These are phyloP conservation scores for Xestia c-nigrum DNA, from an alignment of 2,888 invertebrate genomes.

Conservation along the genomic window DNA sequence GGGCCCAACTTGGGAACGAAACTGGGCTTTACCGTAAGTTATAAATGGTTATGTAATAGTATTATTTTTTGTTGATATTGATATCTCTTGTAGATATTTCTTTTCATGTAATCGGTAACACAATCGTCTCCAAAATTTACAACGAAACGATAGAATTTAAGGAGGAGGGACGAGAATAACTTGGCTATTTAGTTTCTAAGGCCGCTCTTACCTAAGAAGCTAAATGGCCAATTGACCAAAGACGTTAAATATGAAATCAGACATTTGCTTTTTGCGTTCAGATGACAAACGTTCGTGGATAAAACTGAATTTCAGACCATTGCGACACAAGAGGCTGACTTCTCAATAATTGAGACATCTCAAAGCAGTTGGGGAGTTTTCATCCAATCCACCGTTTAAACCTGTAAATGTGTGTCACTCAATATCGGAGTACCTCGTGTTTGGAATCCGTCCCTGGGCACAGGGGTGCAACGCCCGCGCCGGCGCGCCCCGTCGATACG, in stretches of 20 bases:
- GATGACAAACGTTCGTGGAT: not conserved
- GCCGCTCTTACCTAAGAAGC: not conserved
- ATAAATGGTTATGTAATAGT: constrained; percentile 31
- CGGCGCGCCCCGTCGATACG: constrained; percentile 78
- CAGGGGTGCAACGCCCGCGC: constrained; percentile 84
- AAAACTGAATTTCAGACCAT: not conserved
- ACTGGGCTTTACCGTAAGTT: not conserved
- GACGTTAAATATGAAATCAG: not conserved
- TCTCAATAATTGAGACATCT: not conserved
- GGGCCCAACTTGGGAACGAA: constrained; percentile 64
- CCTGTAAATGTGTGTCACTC: constrained; percentile 30
- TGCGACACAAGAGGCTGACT: not conserved
- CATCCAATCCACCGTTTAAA: not conserved
- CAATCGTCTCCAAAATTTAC: not conserved
- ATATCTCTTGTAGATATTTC: too few species aligned
- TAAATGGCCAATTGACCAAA: not conserved
- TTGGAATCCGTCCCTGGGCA: constrained; percentile 73
- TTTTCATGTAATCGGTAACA: not conserved
- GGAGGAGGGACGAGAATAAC: not conserved
- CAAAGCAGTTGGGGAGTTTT: not conserved
- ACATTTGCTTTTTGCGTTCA: not conserved
- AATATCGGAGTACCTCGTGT: constrained; percentile 17
- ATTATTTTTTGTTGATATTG: not conserved
- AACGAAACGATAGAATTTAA: not conserved
- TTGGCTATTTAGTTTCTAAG: not conserved